Evolutionary conservation across 2,888 invertebrate species (phyloP).

Genomic region (Ophraella communa): DNA sequence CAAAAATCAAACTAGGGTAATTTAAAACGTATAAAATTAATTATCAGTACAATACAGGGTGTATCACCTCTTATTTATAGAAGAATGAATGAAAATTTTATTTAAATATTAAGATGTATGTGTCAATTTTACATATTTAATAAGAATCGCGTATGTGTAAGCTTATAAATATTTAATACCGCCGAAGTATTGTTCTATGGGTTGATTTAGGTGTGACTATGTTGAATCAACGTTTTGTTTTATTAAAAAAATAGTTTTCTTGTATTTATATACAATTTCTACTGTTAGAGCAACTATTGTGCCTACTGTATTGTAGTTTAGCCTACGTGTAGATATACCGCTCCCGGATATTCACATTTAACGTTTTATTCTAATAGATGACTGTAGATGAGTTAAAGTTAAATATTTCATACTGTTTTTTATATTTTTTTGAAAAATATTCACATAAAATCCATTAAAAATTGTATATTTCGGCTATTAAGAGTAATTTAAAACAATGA

Average conservation of each 20-base stretch:
- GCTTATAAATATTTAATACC: conserved; percentile 39
- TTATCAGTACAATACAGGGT: neutral
- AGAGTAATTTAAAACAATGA: too few species aligned
- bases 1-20: neutral
- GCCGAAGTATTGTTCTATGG: conserved; percentile 38
- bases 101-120: conserved; percentile 7
- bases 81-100: neutral
- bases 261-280: conserved; percentile 36
- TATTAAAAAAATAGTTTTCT: conserved; percentile 42
- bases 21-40: neutral
- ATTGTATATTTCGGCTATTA: too few species aligned
- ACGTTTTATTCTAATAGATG: neutral
- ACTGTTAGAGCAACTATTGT: conserved; percentile 35
- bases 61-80: too few species aligned
- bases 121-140: conserved; percentile 37
- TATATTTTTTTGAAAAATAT: too few species aligned
- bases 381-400: too few species aligned
- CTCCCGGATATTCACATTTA: conserved; percentile 1
- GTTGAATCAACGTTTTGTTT: conserved; percentile 39
- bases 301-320: conserved; percentile 15
- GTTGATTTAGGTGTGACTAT: conserved; percentile 38
- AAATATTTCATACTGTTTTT: too few species aligned
- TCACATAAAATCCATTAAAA: too few species aligned
- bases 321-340: conserved; percentile 24
- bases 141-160: conserved; percentile 28